Evolutionary conservation across 1,140 invertebrate genomes (phyloP), one percentile per base, ranked within the genome.

Genomic region (Musca domestica): DNA sequence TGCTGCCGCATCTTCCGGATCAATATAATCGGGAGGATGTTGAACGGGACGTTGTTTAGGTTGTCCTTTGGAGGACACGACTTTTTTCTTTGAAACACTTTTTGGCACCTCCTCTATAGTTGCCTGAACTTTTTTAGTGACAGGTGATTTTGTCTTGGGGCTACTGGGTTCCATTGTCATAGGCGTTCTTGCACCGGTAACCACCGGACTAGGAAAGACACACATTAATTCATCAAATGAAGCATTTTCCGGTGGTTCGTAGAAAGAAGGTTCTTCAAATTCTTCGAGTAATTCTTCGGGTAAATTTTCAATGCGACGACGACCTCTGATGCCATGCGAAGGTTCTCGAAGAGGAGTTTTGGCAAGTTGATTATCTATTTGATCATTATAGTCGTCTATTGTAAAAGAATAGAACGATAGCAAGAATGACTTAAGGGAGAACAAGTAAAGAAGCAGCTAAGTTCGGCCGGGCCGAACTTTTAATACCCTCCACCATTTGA

Each of bases 171-270:
- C n/a, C n/a, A n/a, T n/a, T n/a, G n/a, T n/a, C n/a, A n/a, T 41
- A 10, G 34, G 34, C 6, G 34, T 41, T 10, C 34, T 41, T 41
- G 34, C 12, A 5, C 34, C 2, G 10, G 34, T 41, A 5, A 12
- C 4, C 12, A 41, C 34, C 2, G 56, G 56, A 19, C 27, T 41
- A 10, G 56, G 27, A 27, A 61, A 34, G 17, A 14, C 3, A 61
- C 56, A 61, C 56, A 61, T 61, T 6, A 61, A 17, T 20, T 61
- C 56, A 19, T 61, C 56, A 14, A 61, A 61, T 10, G 56, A 61
- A 12, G n/a, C 20, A 61, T 23, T 34, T 12, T 27, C 27, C 5
- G 56, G 56, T 19, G 34, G 7, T 12, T 61, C 56, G 15, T 61
- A 34, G 41, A 61, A 61, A 20, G 27, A 20, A 2, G 56, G 56